Evolutionary conservation across 1,140 invertebrate species (phyloP).

Genomic region (Oryctes rhinoceros): DNA sequence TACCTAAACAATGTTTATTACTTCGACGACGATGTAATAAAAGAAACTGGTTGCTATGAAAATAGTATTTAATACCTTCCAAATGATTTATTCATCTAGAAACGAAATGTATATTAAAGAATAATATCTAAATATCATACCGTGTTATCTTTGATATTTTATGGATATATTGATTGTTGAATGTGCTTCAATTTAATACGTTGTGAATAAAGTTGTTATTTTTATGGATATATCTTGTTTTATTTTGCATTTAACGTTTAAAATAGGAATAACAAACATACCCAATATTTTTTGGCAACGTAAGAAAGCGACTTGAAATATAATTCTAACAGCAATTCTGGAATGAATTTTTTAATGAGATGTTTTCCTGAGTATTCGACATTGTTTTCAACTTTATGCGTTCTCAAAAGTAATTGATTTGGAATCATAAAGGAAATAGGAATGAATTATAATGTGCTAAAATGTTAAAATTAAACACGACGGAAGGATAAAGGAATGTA

Average conservation of each 20-base stretch:
- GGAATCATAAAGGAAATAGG: too few relatives aligned
- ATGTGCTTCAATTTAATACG: conserved; percentile 33
- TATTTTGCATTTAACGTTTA: background rate
- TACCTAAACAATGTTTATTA: too few relatives aligned
- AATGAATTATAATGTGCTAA: too few relatives aligned
- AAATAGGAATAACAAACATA: background rate
- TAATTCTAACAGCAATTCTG: background rate
- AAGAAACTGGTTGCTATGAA: background rate
- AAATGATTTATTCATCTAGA: background rate
- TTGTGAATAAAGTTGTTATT: conserved; percentile 30
- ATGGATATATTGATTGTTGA: conserved; percentile 35
- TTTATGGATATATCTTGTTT: conserved; percentile 24
- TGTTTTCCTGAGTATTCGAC: too few relatives aligned
- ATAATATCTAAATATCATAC: conserved; percentile 16
- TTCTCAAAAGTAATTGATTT: too few relatives aligned
- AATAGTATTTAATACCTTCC: background rate
- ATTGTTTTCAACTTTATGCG: too few relatives aligned
- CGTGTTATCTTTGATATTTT: conserved; percentile 25
- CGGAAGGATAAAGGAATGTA: too few relatives aligned
- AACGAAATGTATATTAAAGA: conserved; percentile 21
- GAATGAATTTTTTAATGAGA: background rate
- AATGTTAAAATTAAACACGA: too few relatives aligned
- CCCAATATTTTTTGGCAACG: background rate
- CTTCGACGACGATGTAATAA: background rate
- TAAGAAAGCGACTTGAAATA: background rate